Conservation (phyloP, 2,797 vertebrate genomes). For the Eptatretus atami region DNA sequence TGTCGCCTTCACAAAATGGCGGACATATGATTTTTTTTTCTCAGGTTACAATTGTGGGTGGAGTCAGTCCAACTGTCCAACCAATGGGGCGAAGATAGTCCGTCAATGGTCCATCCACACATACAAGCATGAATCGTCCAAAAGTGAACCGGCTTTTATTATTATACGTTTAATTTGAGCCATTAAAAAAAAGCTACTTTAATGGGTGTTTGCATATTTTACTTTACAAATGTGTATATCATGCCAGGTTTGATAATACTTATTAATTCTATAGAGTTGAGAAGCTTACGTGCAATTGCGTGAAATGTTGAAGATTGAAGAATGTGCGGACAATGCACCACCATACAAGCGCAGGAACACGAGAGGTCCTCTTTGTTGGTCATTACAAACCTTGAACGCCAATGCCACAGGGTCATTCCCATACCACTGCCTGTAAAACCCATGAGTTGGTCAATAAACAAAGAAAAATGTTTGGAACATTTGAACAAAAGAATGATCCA, state of each 20-base stretch:
- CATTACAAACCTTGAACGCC: conserved; percentile 79
- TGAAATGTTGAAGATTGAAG: conserved; percentile 55
- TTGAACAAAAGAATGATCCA: neutral
- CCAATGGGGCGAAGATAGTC: too few species aligned
- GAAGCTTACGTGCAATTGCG: conserved; percentile 38
- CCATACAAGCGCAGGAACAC: conserved; percentile 78
- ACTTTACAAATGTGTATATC: too few species aligned
- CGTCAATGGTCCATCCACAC: too few species aligned
- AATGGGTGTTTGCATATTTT: neutral
- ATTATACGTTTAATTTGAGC: too few species aligned
- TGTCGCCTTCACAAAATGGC: too few species aligned
- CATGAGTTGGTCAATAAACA: conserved; percentile 8
- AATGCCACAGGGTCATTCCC: conserved; percentile 57
- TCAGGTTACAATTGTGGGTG: too few species aligned
- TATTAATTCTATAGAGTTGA: neutral
- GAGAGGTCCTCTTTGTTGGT: conserved; percentile 65
- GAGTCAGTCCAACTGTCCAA: too few species aligned
- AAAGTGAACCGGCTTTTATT: too few species aligned
- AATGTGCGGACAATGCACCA: conserved; percentile 45
- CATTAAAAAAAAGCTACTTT: neutral
- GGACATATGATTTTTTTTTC: too few species aligned
- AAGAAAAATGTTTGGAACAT: conserved; percentile 6
- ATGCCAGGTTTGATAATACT: neutral
- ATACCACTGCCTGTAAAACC: conserved; percentile 37
- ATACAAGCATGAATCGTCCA: too few species aligned